Conservation (phyloP, 1,140 invertebrate genomes). For the Hypsibius dujardini region DNA sequence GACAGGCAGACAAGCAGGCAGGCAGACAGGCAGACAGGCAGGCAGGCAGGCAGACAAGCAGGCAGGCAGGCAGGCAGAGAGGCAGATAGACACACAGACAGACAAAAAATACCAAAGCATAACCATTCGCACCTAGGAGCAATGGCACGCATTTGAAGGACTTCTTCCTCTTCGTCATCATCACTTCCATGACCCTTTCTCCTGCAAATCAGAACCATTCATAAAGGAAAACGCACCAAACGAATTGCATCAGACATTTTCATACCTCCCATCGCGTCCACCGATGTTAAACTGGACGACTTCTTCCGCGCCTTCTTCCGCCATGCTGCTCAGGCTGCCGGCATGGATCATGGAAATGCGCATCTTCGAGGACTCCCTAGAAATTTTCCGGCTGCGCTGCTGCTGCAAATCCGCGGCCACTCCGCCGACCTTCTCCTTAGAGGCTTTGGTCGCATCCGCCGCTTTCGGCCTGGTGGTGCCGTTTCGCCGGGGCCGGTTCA, state of each 20-base stretch:
- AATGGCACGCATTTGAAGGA: conserved; percentile 10
- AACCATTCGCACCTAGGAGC: not conserved
- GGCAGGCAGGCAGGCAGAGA: too few species aligned
- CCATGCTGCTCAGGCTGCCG: conserved; percentile 10
- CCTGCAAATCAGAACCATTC: not conserved
- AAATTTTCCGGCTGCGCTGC: not conserved
- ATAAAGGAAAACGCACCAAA: not conserved
- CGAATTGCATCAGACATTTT: not conserved
- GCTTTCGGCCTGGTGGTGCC: not conserved
- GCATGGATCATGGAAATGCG: conserved; percentile 15
- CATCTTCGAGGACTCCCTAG: not conserved
- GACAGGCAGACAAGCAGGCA: too few species aligned
- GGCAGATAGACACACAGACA: too few species aligned
- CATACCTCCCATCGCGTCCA: not conserved
- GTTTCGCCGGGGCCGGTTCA: not conserved
- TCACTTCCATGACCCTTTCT: not conserved
- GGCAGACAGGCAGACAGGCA: too few species aligned
- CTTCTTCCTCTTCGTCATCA: conserved; percentile 10
- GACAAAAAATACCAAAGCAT: too few species aligned
- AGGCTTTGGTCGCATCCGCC: not conserved
- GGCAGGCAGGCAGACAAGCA: too few species aligned
- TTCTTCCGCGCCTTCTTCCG: conserved; percentile 10
- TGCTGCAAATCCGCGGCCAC: not conserved
- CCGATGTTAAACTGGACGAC: conserved; percentile 8
- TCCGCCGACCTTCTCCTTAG: not conserved